These are phyloP conservation scores for Osmoderma eremita DNA, from an alignment of 2,888 invertebrate species.

Conservation along the genomic window DNA sequence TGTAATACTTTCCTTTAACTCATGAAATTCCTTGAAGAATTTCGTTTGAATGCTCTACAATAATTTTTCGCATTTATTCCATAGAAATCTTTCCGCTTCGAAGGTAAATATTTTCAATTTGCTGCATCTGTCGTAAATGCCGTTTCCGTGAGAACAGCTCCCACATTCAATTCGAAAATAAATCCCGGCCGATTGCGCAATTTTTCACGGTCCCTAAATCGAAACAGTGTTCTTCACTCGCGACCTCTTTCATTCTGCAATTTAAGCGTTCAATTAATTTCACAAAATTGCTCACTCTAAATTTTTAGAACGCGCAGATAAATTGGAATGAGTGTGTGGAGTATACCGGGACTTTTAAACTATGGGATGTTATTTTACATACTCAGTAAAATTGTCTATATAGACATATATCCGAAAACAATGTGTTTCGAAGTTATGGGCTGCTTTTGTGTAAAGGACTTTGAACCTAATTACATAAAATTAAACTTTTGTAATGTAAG, in stretches of 20 bases:
- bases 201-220: slow-evolving; percentile 16
- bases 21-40: neutral
- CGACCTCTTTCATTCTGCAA: slow-evolving; percentile 2
- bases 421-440: too few species aligned
- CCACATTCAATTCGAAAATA: slow-evolving; percentile 23
- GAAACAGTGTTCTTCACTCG: slow-evolving; percentile 23
- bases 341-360: too few species aligned
- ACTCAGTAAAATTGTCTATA: too few species aligned
- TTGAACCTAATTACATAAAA: too few species aligned
- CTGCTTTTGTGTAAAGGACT: too few species aligned
- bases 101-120: slow-evolving; percentile 26
- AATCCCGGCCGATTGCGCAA: slow-evolving; percentile 2
- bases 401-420: slow-evolving; percentile 15
- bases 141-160: slow-evolving; percentile 9
- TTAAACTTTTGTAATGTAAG: too few species aligned
- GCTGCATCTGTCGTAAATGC: slow-evolving; percentile 17
- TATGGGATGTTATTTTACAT: too few species aligned
- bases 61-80: slow-evolving; percentile 3
- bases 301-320: neutral
- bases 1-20: neutral
- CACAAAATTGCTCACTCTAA: slow-evolving; percentile 9
- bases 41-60: neutral
- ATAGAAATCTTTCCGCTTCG: slow-evolving; percentile 1
- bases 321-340: too few species aligned
- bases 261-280: slow-evolving; percentile 19